Percentiles rank a stretch among this genome's conserved stretches.
These are phyloP conservation scores for Pipistrellus pipistrellus DNA, from an alignment of 2,797 vertebrate genomes.

Conservation along the genomic window DNA sequence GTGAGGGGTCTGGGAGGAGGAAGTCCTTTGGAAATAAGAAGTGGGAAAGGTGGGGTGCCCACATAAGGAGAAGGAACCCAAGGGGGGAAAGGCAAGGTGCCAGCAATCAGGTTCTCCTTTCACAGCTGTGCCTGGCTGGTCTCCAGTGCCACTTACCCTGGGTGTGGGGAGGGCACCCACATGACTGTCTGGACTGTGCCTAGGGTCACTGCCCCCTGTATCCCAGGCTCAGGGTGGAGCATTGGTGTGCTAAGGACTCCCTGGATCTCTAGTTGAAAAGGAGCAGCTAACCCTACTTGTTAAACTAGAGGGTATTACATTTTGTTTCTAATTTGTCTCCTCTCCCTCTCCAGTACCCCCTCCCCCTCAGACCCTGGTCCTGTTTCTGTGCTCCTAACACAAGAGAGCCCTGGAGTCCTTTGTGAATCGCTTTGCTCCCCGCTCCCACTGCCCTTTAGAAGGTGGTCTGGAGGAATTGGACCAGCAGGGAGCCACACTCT, in stretches of 20 bases:
- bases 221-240: not conserved
- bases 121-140: slow-evolving; percentile 46
- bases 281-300: not conserved
- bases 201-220: not conserved
- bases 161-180: not conserved
- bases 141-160: not conserved
- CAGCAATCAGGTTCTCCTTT: slow-evolving; percentile 12
- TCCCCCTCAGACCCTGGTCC: not conserved
- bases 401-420: not conserved
- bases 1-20: not conserved
- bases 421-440: no score
- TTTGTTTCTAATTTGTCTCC: not conserved
- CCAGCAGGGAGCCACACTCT: not conserved
- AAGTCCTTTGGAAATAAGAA: slow-evolving; percentile 59
- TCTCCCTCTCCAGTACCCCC: not conserved
- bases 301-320: not conserved
- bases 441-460: not conserved
- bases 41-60: not conserved
- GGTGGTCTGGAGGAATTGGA: not conserved
- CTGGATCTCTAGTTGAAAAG: not conserved
- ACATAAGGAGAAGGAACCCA: not conserved
- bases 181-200: not conserved
- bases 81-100: not conserved
- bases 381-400: not conserved
- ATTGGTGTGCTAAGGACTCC: not conserved